These are phyloP conservation scores for Apodemia hepburni DNA, from an alignment of 2,888 invertebrate genomes.

Conservation along the genomic window DNA sequence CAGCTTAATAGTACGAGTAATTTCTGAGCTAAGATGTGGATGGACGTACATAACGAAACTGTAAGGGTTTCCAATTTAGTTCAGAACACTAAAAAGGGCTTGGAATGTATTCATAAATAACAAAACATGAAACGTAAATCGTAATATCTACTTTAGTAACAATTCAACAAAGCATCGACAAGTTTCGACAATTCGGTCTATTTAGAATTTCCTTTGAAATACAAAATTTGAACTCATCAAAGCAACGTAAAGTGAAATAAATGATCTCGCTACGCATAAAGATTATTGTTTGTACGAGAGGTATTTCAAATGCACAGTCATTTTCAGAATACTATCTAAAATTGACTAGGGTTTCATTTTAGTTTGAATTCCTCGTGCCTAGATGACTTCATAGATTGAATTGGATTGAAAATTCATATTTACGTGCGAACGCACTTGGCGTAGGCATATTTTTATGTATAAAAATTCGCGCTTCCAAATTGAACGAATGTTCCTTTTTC, in stretches of 20 bases:
- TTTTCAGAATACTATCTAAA: conserved; percentile 1
- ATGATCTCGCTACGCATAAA: conserved; percentile 1
- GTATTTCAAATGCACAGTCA: conserved; percentile 3
- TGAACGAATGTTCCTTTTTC: too few species aligned
- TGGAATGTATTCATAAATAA: too few species aligned
- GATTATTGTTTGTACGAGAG: conserved; percentile 11
- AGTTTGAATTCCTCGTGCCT: not conserved
- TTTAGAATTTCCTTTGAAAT: conserved; percentile 11
- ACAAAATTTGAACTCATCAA: conserved; percentile 15
- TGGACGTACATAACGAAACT: too few species aligned
- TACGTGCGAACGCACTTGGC: not conserved
- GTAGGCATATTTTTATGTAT: too few species aligned
- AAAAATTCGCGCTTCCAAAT: too few species aligned
- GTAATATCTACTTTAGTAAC: not conserved
- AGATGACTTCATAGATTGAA: not conserved
- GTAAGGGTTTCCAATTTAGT: too few species aligned
- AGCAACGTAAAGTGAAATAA: conserved; percentile 9
- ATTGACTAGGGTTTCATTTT: not conserved
- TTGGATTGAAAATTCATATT: not conserved
- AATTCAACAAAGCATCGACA: not conserved
- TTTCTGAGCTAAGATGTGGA: too few species aligned
- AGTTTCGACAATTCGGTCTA: not conserved
- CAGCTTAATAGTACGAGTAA: too few species aligned
- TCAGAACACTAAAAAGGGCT: too few species aligned
- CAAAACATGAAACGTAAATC: not conserved